Evolutionary conservation across 2,113 vertebrate genomes (phyloP), one percentile per base, ranked within the genome.

Genomic region (Scytalopus superciliaris): DNA sequence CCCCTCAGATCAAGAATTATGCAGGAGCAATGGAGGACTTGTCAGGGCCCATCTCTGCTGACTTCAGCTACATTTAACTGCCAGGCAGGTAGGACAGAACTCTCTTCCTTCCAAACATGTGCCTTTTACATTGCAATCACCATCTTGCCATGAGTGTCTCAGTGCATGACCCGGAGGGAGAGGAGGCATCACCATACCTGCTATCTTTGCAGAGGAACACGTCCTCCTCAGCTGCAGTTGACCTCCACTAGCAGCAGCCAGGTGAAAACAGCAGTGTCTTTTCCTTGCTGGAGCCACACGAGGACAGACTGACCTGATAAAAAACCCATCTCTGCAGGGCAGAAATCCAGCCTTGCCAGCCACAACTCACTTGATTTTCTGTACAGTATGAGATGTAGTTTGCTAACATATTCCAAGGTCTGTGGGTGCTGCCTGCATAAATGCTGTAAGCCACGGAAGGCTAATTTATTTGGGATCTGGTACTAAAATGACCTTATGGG

Each of bases 151-250:
- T 60, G 33, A 44, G 44, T 82, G 44, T 39, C 57, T 84, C 31
- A 23, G 50, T 8, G 2, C 42, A 57, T 6, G 17, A 23, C 37
- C 62, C 63, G 0, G 0, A 70, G n/a, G 40, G 40, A 72, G 19
- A 56, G 70, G 25, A 85, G 49, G 10, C n/a, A 78, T 73, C 53
- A 49, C 18, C 59, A 44, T n/a, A 50, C 39, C 56, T 60, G 53
- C 40, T 68, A 25, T 63, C 18, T 83, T 68, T 60, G 57, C 70
- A 72, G 67, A 75, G 39, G 49, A 87, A n/a, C 66, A 60, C 25
- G 6, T 63, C 45, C 30, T 84, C n/a, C 69, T 78, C 10, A 2
- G 3, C 27, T 4, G 4, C 35, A 2, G 3, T 21, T 66, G 40
- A 60, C 30, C 39, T 55, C 31, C 30, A 13, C 24, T 31, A 49